phyloP scores from a whole-genome alignment of 2,797 vertebrate genomes.

The Mycteria americana region DNA sequence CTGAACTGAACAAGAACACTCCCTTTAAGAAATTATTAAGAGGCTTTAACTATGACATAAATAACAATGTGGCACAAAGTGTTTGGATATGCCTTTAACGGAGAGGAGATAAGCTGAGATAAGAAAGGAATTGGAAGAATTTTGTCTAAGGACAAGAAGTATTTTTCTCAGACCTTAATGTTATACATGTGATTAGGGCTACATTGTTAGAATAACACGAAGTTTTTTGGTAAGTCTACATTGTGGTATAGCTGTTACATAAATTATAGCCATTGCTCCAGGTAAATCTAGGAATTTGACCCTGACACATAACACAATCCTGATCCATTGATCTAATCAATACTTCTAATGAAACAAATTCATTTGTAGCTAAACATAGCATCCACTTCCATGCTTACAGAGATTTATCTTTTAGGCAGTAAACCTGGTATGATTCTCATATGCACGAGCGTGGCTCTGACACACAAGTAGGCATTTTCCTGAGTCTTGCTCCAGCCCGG shows the following conservation, averaged over 20 bases:
- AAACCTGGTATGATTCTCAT: neutral
- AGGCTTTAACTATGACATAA: slow-evolving; percentile 3
- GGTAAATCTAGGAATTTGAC: neutral
- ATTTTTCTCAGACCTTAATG: neutral
- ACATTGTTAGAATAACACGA: neutral
- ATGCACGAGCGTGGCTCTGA: accelerated
- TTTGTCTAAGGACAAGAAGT: slow-evolving; percentile 10
- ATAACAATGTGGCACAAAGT: neutral
- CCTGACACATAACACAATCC: neutral
- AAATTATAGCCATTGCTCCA: neutral
- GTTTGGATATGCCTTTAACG: neutral
- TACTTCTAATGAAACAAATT: neutral
- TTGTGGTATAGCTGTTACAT: neutral
- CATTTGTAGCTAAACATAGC: neutral
- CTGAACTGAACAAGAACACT: neutral
- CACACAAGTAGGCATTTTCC: neutral
- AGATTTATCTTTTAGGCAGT: neutral
- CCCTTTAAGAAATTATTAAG: neutral
- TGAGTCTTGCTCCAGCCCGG: neutral
- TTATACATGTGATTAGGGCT: neutral
- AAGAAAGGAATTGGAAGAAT: slow-evolving; percentile 48
- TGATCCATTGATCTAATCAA: neutral
- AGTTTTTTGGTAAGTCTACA: neutral
- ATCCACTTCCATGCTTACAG: neutral
- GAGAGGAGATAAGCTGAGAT: slow-evolving; percentile 36